Conservation (phyloP, 2,113 vertebrate species). For the Neodon shergylaensis region DNA sequence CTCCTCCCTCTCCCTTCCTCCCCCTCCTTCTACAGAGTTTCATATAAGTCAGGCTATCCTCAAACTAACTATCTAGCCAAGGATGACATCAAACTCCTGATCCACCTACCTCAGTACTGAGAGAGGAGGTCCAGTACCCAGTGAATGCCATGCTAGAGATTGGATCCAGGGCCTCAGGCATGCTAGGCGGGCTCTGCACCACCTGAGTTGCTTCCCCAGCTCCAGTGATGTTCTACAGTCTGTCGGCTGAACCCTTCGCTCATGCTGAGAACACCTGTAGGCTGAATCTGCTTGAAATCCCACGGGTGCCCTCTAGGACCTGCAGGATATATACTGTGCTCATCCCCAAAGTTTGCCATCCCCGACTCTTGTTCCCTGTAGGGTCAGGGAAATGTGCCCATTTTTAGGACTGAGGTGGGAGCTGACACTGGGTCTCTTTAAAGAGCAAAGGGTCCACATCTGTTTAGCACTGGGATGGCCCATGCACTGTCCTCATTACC, state of each 20-base stretch:
- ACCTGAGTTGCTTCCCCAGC: background rate
- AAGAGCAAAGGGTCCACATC: background rate
- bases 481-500: accelerated
- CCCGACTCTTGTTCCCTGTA: background rate
- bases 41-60: background rate
- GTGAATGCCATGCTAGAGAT: no score
- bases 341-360: background rate
- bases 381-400: background rate
- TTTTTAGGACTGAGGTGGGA: background rate
- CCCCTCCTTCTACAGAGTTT: background rate
- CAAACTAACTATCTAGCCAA: background rate
- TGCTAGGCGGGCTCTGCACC: background rate
- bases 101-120: no score
- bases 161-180: background rate
- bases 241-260: background rate
- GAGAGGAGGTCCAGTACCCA: background rate
- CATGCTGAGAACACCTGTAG: background rate
- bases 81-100: background rate
- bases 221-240: background rate
- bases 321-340: background rate
- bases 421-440: background rate
- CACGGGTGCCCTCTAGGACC: background rate
- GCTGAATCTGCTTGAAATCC: background rate
- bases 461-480: background rate
- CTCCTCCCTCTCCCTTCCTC: background rate